Conservation (phyloP, 2,888 invertebrate species). For the Ormyrus thymus region DNA sequence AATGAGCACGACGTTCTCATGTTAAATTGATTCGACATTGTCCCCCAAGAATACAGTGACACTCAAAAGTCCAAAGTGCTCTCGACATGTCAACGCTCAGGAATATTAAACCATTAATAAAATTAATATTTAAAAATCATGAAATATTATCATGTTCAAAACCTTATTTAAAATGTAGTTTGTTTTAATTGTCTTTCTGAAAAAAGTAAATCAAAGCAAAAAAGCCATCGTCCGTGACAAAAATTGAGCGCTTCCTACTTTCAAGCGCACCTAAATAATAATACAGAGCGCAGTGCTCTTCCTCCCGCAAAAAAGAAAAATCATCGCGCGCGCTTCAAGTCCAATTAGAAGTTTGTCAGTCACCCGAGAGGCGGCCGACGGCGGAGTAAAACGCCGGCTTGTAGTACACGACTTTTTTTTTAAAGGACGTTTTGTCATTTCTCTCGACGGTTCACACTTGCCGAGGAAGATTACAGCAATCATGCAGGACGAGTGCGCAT, state of each 20-base stretch:
- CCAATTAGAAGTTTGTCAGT: constrained; percentile 50
- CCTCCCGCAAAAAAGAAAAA: constrained; percentile 4
- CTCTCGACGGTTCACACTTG: constrained; percentile 39
- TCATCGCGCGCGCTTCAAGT: not conserved
- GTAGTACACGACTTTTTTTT: constrained; percentile 18
- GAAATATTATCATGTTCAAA: too few species aligned
- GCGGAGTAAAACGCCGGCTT: not conserved
- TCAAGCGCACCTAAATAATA: not conserved
- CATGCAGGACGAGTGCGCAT: constrained; percentile 14
- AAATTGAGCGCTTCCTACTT: too few species aligned
- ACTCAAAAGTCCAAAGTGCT: constrained; percentile 9
- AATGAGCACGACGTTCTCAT: constrained; percentile 36
- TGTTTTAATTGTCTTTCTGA: too few species aligned
- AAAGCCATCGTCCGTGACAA: too few species aligned
- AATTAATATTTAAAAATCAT: too few species aligned
- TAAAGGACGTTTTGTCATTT: constrained; percentile 39
- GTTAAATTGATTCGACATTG: constrained; percentile 61
- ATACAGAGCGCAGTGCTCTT: not conserved
- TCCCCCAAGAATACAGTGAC: constrained; percentile 52
- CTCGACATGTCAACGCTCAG: not conserved
- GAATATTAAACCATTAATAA: too few species aligned
- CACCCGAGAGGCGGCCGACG: constrained; percentile 1
- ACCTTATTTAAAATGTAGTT: too few species aligned
- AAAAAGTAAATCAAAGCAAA: too few species aligned
- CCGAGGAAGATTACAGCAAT: constrained; percentile 45